A percentile compares a stretch with the other conserved stretches of the same genome.
These are phyloP conservation scores for Clepsis dumicolana DNA, from an alignment of 2,888 invertebrate genomes.

Conservation along the genomic window DNA sequence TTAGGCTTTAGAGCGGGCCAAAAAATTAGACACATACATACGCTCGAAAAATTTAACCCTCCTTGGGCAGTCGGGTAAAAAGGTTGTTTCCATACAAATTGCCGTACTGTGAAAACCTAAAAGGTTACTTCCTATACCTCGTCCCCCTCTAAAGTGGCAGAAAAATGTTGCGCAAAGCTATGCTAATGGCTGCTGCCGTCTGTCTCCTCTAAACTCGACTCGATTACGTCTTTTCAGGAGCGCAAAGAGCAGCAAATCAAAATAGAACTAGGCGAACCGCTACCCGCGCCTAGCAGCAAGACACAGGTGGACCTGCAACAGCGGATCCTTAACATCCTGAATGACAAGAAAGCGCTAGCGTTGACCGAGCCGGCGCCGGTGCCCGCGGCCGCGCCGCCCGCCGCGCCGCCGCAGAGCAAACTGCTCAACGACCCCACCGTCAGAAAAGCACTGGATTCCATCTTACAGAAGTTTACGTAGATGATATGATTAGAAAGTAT, in stretches of 20 bases:
- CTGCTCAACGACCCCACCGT: conserved; percentile 92
- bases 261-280: conserved; percentile 90
- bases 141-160: too few relatives aligned
- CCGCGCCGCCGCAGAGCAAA: conserved; percentile 72
- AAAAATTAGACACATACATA: too few relatives aligned
- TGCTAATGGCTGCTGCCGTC: too few relatives aligned
- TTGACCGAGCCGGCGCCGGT: conserved; percentile 56
- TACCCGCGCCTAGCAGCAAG: conserved; percentile 74
- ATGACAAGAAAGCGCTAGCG: conserved; percentile 85
- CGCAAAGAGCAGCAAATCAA: conserved; percentile 91
- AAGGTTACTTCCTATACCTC: too few relatives aligned
- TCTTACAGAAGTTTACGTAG: conserved; percentile 62
- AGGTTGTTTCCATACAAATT: too few relatives aligned
- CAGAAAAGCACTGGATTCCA: conserved; percentile 92
- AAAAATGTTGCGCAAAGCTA: too few relatives aligned
- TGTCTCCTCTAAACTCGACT: background rate
- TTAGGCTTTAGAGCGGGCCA: too few relatives aligned
- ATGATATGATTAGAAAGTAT: background rate
- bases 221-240: conserved; percentile 78
- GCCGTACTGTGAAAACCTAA: too few relatives aligned
- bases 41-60: too few relatives aligned
- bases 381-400: conserved; percentile 42
- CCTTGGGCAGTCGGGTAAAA: too few relatives aligned
- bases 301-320: conserved; percentile 91
- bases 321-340: conserved; percentile 92